These are phyloP conservation scores for Anguilla pacifica DNA, from an alignment of 2,797 vertebrate species.

Conservation along the genomic window DNA sequence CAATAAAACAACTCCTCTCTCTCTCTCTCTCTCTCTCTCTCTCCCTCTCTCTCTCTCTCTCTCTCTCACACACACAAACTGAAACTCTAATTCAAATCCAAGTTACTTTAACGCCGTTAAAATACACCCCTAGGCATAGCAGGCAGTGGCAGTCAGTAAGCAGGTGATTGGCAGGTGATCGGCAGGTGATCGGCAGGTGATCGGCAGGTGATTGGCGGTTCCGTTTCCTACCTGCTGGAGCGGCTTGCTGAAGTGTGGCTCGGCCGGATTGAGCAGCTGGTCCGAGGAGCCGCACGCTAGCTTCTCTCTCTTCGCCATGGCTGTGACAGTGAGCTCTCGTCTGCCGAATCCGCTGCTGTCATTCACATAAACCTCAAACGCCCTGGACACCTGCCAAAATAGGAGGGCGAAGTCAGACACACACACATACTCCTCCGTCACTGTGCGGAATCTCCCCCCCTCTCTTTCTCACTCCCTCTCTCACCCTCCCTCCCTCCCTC, in stretches of 20 bases:
- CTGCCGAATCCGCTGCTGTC: constrained; percentile 57
- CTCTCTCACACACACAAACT: not conserved
- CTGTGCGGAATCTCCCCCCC: constrained; percentile 2
- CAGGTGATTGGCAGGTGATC: too few relatives aligned
- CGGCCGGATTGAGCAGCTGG: constrained; percentile 63
- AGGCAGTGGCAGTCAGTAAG: too few relatives aligned
- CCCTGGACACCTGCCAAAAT: constrained; percentile 62
- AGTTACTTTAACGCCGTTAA: too few relatives aligned
- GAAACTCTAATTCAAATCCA: not conserved
- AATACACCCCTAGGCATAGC: too few relatives aligned
- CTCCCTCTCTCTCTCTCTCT: not conserved
- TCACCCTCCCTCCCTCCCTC: not conserved
- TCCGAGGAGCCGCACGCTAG: constrained; percentile 54
- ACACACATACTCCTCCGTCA: not conserved
- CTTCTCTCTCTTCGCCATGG: constrained; percentile 72
- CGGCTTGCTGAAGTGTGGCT: constrained; percentile 66
- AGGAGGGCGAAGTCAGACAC: constrained; percentile 57
- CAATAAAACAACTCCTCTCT: not conserved
- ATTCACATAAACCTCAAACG: constrained; percentile 66
- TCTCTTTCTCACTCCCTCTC: not conserved
- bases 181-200: too few relatives aligned
- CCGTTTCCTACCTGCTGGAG: constrained; percentile 67
- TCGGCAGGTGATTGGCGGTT: too few relatives aligned
- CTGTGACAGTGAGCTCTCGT: constrained; percentile 62
- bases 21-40: not conserved